Base-by-base conservation (phyloP, 1,140 invertebrate species). In the Rhagoletis zephyria region DNA sequence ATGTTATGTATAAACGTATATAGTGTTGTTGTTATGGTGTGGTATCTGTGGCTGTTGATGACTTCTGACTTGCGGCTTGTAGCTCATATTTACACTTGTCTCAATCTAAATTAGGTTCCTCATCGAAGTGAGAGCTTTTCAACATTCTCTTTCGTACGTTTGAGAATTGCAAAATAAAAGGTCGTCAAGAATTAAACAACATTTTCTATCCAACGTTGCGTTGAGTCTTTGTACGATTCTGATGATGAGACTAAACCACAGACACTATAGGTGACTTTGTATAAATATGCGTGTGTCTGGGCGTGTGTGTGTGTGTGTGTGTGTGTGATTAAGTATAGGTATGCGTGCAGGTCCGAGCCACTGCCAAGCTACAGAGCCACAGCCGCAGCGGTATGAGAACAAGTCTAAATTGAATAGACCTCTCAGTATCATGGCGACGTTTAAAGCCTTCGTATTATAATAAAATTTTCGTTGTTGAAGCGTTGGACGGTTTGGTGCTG, bases 401-500 rank as follows among this genome's bases (percentile, higher is more conserved):
- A 81, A 81, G 74, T 81, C 74, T 81, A 81, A 81, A 81, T 81
- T 81, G 74, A 81, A 81, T 81, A 81, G 74, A 81, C 74, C 56
- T 81, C 74, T 81, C 74, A 81, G 74, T 81, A 81, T 81, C 74
- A 81, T 81, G 74, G 40, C 60, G 85, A 61, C 85, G 51, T 85
- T 85, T 85, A 61, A 85, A 85, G 85, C 60, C 85, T 85, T 85
- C 56, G 60, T 61, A 85, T 85, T 61, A 85, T 85, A 85, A 61
- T 61, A 63, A 61, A 85, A 63, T 81, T 74, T 70, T 74, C 67
- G 67, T 74, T 74, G 51, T 56, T 81, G 51, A 81, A 81, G 51
- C 48, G 48, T 81, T 56, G 48, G 56, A 56, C 74, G 74, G 74
- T 81, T 81, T n/a, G 74, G 74, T 85, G 85, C 85, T 85, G 59